Conservation (phyloP, 1,140 invertebrate genomes). For the Tetragonula clypearis region DNA sequence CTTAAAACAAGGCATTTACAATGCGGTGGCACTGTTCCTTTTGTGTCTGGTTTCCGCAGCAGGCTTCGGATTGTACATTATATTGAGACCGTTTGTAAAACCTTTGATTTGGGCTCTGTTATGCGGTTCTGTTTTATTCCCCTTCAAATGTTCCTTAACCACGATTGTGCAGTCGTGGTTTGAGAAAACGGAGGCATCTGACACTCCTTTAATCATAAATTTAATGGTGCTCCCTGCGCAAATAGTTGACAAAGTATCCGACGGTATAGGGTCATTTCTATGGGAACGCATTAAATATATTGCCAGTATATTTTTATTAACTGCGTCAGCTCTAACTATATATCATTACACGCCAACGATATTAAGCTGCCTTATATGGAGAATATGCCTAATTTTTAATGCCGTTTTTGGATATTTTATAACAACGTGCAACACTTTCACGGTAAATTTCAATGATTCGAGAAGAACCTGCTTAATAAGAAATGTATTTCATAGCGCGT, state of each 20-base stretch:
- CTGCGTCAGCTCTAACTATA: slow-evolving; percentile 71
- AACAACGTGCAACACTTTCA: slow-evolving; percentile 79
- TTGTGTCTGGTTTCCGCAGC: slow-evolving; percentile 86
- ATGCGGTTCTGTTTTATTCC: slow-evolving; percentile 94
- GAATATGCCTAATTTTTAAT: slow-evolving; percentile 75
- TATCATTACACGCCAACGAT: slow-evolving; percentile 83
- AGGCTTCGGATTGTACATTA: slow-evolving; percentile 90
- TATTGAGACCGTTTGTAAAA: slow-evolving; percentile 94
- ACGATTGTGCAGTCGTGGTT: slow-evolving; percentile 89
- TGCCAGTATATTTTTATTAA: slow-evolving; percentile 67
- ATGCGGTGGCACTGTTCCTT: slow-evolving; percentile 89
- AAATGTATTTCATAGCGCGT: background rate
- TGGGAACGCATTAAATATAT: slow-evolving; percentile 85
- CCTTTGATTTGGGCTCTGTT: slow-evolving; percentile 96
- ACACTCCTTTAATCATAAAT: slow-evolving; percentile 86
- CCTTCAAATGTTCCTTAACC: slow-evolving; percentile 91
- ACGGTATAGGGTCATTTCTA: slow-evolving; percentile 86
- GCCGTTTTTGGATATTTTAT: slow-evolving; percentile 78
- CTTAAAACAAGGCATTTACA: slow-evolving; percentile 93
- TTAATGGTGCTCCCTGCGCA: slow-evolving; percentile 88
- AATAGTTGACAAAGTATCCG: slow-evolving; percentile 87
- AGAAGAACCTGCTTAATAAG: background rate
- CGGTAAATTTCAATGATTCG: slow-evolving; percentile 70
- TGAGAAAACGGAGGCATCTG: slow-evolving; percentile 83
- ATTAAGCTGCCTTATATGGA: slow-evolving; percentile 80